Evolutionary conservation across 2,888 invertebrate species (phyloP), one percentile per base, ranked within the genome.

Genomic region (Trachelus tabidus): DNA sequence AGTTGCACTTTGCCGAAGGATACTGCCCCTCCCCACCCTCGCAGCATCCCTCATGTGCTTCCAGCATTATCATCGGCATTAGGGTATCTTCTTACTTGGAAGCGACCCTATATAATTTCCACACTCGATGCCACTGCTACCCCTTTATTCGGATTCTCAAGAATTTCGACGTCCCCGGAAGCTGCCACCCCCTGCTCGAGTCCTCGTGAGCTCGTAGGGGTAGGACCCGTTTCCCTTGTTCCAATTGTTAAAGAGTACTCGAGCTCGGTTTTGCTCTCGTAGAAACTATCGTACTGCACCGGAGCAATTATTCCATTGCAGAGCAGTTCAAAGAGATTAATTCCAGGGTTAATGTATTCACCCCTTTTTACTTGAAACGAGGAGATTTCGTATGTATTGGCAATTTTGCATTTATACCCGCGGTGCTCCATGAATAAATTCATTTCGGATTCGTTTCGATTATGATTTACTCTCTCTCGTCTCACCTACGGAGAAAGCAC

Each of bases 351-450:
- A 91, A 91, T 91, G 88, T 91, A 91, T 91, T 91, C 91, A 91
- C 91, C 91, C 91, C 91, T 91, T 90, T 91, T 91, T 91, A 91
- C 91, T 88, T 88, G 88, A 90, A 89, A 89, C 90, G 87, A 89
- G 89, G 90, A 91, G 90, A 91, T 91, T 91, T 91, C 90, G 91
- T 91, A 91, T 91, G 91, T 91, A 91, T 91, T 91, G 91, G 89
- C 91, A 91, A 91, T 91, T 91, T 91, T 91, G 91, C 91, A 91
- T 91, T 91, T 91, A 90, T 88, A 89, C 89, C 84, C 88, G 84
- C 80, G 80, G 76, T 79, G 75, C 85, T 87, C 89, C 89, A 91
- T 91, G 91, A 91, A 91, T 91, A 91, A 91, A 91, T 91, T 91
- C 90, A 90, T 90, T 88, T 89, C 87, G 84, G 83, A 86, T 88